Base-by-base conservation (phyloP, 2,888 invertebrate genomes). In the Bellardia pandia region DNA sequence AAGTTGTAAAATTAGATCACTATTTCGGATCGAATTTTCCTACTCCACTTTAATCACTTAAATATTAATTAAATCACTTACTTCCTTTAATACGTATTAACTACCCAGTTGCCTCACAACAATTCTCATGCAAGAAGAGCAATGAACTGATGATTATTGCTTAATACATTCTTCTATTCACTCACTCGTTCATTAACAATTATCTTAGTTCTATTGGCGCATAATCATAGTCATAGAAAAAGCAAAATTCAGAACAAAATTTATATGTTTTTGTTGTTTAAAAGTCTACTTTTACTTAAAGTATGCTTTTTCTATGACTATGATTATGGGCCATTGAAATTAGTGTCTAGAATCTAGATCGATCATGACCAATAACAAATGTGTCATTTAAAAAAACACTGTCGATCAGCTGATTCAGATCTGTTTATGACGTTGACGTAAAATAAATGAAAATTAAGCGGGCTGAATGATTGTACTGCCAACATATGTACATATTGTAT, bases 351-450 rank as follows among this genome's bases (percentile, higher is more conserved):
- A 76, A 40, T 75, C 68, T 53, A 75, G 60, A 76, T 68, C 69
- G 76, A 83, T 83, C 71, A 83, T 64, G 53, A 3, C 62, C 76
- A 51, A 56, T 83, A 68, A 75, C 74, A 79, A 85, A 72, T 79
- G 45, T 78, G 77, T 68, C 66, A 74, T 78, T 84, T 66, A 42
- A 69, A 33, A 83, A 60, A 79, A 68, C 68, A 79, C 60, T 68
- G 68, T 62, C 16, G 72, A 85, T 75, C 85, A 84, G 85, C 85
- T 79, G 79, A 79, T 85, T 74, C 53, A 40, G 16, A 84, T 84
- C 78, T 23, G 14, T 64, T 16, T 30, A 33, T 53, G 23, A 0
- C 9, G 48, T 56, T 71, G 48, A 48, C 45, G 45, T 7, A 56
- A 64, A 66, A 53, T 68, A 68, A 81, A 75, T 48, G 42, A 74